phyloP scores from a whole-genome alignment of 1,140 invertebrate genomes.

The Eriocheir sinensis region DNA sequence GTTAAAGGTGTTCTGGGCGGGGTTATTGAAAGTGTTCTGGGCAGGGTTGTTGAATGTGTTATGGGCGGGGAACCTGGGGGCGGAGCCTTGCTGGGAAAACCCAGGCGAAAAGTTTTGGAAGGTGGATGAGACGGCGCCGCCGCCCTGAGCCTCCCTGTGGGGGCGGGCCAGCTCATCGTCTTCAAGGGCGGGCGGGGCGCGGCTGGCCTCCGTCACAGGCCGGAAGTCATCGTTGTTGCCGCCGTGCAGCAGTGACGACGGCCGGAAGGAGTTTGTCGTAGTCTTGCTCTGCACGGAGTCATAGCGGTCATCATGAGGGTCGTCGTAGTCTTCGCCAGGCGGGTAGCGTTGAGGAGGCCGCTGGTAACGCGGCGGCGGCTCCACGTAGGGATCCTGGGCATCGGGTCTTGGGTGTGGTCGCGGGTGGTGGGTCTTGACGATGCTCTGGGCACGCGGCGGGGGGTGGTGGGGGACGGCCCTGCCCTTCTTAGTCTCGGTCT shows the following conservation, averaged over 20 bases:
- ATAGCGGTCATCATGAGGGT: neutral
- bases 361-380: neutral
- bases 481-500: constrained; percentile 23
- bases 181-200: neutral
- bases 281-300: constrained; percentile 11
- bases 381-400: neutral
- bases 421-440: neutral
- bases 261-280: constrained; percentile 64
- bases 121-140: constrained; percentile 32
- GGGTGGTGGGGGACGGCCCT: neutral
- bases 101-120: constrained; percentile 64
- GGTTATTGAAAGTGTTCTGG: neutral
- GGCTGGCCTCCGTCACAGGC: constrained; percentile 56
- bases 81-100: neutral
- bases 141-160: constrained; percentile 43
- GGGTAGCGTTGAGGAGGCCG: neutral
- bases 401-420: neutral
- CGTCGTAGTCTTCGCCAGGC: neutral
- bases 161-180: constrained; percentile 49
- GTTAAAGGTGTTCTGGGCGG: neutral
- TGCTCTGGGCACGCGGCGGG: neutral
- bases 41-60: neutral
- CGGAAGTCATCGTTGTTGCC: constrained; percentile 62
- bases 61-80: neutral
- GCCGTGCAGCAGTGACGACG: constrained; percentile 61